A percentile compares a stretch with the other conserved stretches of the same genome.
Conservation (phyloP, 2,888 invertebrate genomes). For the Pachliopta kotzebuea region DNA sequence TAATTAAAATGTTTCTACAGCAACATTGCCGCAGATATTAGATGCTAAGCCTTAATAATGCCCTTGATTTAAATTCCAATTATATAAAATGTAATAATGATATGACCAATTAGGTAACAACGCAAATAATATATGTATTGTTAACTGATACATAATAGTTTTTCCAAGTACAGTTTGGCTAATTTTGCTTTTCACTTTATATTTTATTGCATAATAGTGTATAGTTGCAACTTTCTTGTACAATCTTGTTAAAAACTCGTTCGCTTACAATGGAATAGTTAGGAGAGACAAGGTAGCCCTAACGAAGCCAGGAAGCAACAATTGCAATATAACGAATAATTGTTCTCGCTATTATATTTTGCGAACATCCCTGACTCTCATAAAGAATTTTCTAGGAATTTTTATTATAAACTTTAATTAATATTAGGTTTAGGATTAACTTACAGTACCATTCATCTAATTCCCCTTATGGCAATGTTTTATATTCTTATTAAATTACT, state of each 20-base stretch:
- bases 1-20: background rate
- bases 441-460: background rate
- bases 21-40: background rate
- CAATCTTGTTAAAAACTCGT: slow-evolving; percentile 4
- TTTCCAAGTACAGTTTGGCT: too few relatives aligned
- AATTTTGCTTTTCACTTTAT: background rate
- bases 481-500: background rate
- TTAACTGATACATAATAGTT: background rate
- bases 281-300: slow-evolving; percentile 15
- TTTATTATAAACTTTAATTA: background rate
- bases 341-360: slow-evolving; percentile 11
- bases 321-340: slow-evolving; percentile 14
- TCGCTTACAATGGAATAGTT: slow-evolving; percentile 20
- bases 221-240: slow-evolving; percentile 2
- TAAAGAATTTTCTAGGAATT: slow-evolving; percentile 1
- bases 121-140: too few relatives aligned
- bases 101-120: too few relatives aligned
- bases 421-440: background rate
- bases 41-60: too few relatives aligned
- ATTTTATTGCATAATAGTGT: background rate
- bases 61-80: too few relatives aligned
- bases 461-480: background rate
- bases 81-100: too few relatives aligned
- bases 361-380: background rate
- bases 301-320: slow-evolving; percentile 15